Conservation (phyloP, 2,797 vertebrate genomes). For the Kryptopterus vitreolus region DNA sequence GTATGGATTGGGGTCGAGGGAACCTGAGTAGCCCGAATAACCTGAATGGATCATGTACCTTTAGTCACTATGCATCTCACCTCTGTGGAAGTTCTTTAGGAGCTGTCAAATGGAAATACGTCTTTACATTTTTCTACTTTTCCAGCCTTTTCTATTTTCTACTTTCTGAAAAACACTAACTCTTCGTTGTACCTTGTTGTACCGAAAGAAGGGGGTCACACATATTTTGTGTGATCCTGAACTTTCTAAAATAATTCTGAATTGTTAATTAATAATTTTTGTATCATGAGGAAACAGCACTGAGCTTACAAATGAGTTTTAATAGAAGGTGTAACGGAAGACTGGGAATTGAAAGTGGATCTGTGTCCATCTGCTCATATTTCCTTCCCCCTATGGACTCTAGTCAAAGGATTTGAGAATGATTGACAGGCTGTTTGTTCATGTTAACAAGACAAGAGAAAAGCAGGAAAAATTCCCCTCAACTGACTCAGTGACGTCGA, state of each 20-base stretch:
- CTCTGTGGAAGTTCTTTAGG: no score
- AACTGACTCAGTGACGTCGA: not conserved
- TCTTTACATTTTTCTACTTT: no score
- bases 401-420: not conserved
- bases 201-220: no score
- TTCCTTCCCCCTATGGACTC: not conserved
- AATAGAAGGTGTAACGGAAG: not conserved
- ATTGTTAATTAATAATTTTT: not conserved
- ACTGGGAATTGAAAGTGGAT: not conserved
- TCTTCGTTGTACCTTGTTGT: no score
- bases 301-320: not conserved
- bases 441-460: not conserved
- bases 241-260: no score
- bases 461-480: not conserved
- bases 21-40: no score
- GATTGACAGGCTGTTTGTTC: conserved; percentile 15
- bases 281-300: not conserved
- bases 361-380: not conserved
- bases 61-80: no score
- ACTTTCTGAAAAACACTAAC: no score
- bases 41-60: no score
- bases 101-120: no score
- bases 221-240: no score
- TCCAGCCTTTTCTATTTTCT: no score
- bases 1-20: not conserved